phyloP scores from a whole-genome alignment of 2,113 vertebrate genomes.

The Lota lota region DNA sequence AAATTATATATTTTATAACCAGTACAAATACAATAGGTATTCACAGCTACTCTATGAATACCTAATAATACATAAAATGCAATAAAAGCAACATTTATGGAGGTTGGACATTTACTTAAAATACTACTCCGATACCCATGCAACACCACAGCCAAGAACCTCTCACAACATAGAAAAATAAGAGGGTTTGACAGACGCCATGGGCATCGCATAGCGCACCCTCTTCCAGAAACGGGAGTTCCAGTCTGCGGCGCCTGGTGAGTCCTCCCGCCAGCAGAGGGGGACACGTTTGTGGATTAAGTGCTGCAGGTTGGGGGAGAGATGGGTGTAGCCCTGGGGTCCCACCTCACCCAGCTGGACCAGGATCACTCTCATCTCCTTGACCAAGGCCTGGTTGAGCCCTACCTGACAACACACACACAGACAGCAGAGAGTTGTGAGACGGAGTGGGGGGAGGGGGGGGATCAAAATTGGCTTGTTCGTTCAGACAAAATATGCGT shows the following conservation, averaged over 20 bases:
- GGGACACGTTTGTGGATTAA: constrained; percentile 75
- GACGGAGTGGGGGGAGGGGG: no score
- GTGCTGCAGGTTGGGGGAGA: constrained; percentile 77
- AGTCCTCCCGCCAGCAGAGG: constrained; percentile 70
- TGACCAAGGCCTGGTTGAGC: constrained; percentile 74
- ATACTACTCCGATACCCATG: no score
- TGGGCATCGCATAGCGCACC: constrained; percentile 83
- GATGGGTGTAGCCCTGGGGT: constrained; percentile 56
- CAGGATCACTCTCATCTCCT: constrained; percentile 79
- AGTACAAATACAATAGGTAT: no score
- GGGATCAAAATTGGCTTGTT: neutral
- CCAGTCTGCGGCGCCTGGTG: neutral
- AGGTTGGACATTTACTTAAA: no score
- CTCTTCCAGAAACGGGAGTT: constrained; percentile 83
- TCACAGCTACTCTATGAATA: no score
- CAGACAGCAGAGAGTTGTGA: no score
- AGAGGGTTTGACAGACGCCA: constrained; percentile 11
- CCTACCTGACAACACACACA: constrained; percentile 42
- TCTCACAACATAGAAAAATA: no score
- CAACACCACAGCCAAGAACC: no score
- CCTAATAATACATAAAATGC: no score
- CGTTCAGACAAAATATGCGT: neutral
- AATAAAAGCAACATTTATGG: no score
- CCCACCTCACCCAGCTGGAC: constrained; percentile 76
- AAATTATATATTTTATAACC: no score